Evolutionary conservation across 2,888 invertebrate genomes (phyloP), one percentile per base, ranked within the genome.

Genomic region (Pseudoips prasinana): DNA sequence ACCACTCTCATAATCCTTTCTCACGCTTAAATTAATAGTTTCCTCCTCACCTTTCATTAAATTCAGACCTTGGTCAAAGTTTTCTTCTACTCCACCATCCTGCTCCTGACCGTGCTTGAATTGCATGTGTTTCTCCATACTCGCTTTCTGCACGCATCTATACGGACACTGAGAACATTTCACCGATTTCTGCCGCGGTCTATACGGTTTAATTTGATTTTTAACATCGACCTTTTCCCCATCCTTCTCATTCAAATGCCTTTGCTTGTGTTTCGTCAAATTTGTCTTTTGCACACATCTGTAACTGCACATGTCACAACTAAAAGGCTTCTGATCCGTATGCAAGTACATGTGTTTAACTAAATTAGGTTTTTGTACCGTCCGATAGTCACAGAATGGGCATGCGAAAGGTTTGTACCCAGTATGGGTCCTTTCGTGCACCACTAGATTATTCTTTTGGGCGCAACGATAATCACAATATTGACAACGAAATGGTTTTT

Each of bases 271-370:
- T 46, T 89, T 89, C 0, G 86, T 89, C 5, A 89, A 36, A 29
- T 89, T 89, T 0, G 89, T 89, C 48, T 89, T 89, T 32, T 89
- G 89, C 0, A 89, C 89, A 29, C 89, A 89, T 1, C 81, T 61
- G 30, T 89, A 90, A 19, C 67, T 84, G 33, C 89, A 90, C 45
- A 84, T 53, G 22, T 90, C 89, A 38, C 89, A 90, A 7, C 85
- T 79, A 30, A 87, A 90, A 0, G 89, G 89, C 32, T 89, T 89
- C 25, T 89, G 84, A 14, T 89, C 87, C 0, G 89, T 89, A 22
- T 89, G 89, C 7, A 89, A 35, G 25, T 90, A 90, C 89, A 90
- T 88, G 28, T 90, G 89, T 47, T 89, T 89, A 0, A 89, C 89
- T 56, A 89, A 57, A 39, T 90, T 90, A 0, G 89, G 89, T 59